Base-by-base conservation (phyloP, 1,140 invertebrate species). In the Sitodiplosis mosellana region DNA sequence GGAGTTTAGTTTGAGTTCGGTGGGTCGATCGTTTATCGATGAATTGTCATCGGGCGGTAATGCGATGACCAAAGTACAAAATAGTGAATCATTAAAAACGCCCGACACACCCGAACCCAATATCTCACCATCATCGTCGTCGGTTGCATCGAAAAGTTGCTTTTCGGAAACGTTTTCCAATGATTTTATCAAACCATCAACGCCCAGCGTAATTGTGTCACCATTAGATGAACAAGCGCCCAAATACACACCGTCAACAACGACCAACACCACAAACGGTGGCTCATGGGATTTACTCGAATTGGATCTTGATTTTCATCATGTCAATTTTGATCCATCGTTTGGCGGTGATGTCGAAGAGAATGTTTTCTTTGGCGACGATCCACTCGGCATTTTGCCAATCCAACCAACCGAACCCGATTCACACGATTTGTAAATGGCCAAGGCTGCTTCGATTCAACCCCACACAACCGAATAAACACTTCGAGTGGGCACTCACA, bases 71-170 rank as follows among this genome's bases (percentile, higher is more conserved):
- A 17, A 38, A 38, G 15, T 38, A 5, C 10, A 18, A 18, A 19
- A 18, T 12, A 19, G 11, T 6, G 11, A n/a, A 4, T 61, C 61
- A 7, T 51, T 66, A 33, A 68, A 70, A 33, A 75, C 73, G 10
- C 73, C 73, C 7, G 73, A 75, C 52, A 74, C 73, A 1, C 73
- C 73, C 11, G 68, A 67, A n/a, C 70, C 72, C 15, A 75, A 74
- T 53, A 62, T 74, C 2, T 74, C 72, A 7, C 71, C 71, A 46
- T 70, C 65, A 41, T 72, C 72, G 17, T 56, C 54, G 18, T 27
- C 27, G 27, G 27, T 27, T 10, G 27, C 27, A 27, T 27, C 27
- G 10, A 27, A 27, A 10, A 52, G 51, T 6, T 58, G 63, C 53
- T 56, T 59, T 40, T 62, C 60, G 33, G 60, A 63, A 49, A 58